These are phyloP conservation scores for Brachyhypopomus gauderio DNA, from an alignment of 2,113 vertebrate species.

Conservation along the genomic window DNA sequence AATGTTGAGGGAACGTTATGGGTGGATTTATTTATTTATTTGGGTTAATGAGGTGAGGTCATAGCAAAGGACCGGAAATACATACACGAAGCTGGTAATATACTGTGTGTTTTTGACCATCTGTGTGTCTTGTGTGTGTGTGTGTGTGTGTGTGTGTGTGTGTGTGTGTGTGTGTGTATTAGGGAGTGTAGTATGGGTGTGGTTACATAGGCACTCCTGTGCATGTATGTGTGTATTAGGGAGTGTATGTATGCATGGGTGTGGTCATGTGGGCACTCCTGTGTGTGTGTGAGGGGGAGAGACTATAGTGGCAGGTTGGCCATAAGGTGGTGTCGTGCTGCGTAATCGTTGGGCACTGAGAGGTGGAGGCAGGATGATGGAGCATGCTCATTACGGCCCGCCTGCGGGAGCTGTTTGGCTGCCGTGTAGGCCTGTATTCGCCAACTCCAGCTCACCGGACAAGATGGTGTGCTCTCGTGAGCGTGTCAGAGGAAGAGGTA, in stretches of 20 bases:
- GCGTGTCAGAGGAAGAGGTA: not conserved
- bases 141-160: no score
- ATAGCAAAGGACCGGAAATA: no score
- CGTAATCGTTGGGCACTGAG: conserved; percentile 51
- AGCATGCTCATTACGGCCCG: conserved; percentile 66
- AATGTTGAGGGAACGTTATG: no score
- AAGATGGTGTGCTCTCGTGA: conserved; percentile 35
- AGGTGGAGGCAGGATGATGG: conserved; percentile 56
- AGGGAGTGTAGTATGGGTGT: not conserved
- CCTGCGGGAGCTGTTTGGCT: conserved; percentile 69
- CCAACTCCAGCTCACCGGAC: conserved; percentile 58
- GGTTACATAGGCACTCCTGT: not conserved
- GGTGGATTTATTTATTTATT: no score
- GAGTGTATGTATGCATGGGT: not conserved
- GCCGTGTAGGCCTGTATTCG: conserved; percentile 54
- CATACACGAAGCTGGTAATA: no score
- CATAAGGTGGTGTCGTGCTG: conserved; percentile 43
- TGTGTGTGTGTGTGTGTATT: not conserved
- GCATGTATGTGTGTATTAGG: not conserved
- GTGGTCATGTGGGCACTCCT: conserved; percentile 27
- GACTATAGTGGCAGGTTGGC: conserved; percentile 15
- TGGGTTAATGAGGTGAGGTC: no score
- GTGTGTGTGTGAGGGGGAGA: not conserved
- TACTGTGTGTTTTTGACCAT: no score
- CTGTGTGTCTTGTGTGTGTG: no score